phyloP scores from a whole-genome alignment of 1,140 invertebrate genomes.

The Trichomalopsis sarcophagae region DNA sequence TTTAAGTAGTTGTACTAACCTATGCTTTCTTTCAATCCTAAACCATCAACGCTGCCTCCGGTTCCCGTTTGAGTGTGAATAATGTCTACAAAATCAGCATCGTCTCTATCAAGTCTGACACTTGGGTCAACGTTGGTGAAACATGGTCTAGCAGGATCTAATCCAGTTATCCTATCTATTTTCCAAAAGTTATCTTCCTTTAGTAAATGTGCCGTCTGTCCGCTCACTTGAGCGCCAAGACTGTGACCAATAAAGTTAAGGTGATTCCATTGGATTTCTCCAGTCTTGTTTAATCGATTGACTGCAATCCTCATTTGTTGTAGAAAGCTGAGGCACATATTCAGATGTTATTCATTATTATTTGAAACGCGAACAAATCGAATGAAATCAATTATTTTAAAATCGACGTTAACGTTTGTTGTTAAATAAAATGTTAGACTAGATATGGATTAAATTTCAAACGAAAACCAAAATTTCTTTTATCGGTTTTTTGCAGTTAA shows the following conservation, averaged over 20 bases:
- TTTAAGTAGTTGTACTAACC: slow-evolving; percentile 8
- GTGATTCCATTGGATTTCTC: slow-evolving; percentile 17
- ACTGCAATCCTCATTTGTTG: background rate
- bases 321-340: slow-evolving; percentile 16
- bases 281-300: background rate
- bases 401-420: too few species aligned
- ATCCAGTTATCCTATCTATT: slow-evolving; percentile 72
- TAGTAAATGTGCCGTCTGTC: slow-evolving; percentile 35
- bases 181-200: slow-evolving; percentile 42
- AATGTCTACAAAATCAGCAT: slow-evolving; percentile 82
- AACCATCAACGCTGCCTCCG: slow-evolving; percentile 8
- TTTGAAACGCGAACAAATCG: too few species aligned
- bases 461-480: too few species aligned
- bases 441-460: too few species aligned
- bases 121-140: slow-evolving; percentile 73
- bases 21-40: slow-evolving; percentile 38
- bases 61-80: slow-evolving; percentile 77
- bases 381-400: too few species aligned
- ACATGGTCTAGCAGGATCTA: slow-evolving; percentile 82
- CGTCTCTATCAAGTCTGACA: slow-evolving; percentile 75
- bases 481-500: too few species aligned
- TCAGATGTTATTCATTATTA: background rate
- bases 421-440: too few species aligned
- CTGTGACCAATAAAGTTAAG: slow-evolving; percentile 51
- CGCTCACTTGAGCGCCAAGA: slow-evolving; percentile 48